Conservation (phyloP, 2,113 vertebrate species). For the Shinisaurus crocodilurus region DNA sequence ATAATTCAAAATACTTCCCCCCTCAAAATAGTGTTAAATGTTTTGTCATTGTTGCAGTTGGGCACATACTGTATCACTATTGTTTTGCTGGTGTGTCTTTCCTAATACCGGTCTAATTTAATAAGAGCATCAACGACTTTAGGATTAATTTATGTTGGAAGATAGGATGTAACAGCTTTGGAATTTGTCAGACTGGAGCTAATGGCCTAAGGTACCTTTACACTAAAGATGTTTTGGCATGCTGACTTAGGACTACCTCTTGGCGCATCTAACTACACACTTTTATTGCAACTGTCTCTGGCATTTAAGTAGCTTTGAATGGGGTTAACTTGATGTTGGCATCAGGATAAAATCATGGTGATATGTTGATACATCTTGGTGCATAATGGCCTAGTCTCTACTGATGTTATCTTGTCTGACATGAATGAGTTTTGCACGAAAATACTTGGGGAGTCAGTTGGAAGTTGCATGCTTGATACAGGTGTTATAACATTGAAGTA, state of each 20-base stretch:
- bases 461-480: neutral
- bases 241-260: neutral
- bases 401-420: neutral
- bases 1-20: neutral
- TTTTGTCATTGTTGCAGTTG: neutral
- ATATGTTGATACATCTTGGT: neutral
- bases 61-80: neutral
- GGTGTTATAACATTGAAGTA: neutral
- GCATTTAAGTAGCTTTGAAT: neutral
- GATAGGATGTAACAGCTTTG: neutral
- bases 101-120: neutral
- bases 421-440: neutral
- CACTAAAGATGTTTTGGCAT: neutral
- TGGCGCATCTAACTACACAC: rapidly evolving
- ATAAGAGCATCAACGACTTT: neutral
- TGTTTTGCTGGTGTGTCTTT: neutral
- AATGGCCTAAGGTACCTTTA: neutral
- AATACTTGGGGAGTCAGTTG: neutral
- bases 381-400: no score
- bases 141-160: no score
- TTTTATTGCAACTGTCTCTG: neutral
- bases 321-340: neutral
- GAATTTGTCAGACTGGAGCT: neutral
- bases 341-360: neutral
- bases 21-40: neutral